Base-by-base conservation (phyloP, 37 sponge, comb jelly and placozoan genomes). In the Theonella swinhoei region DNA sequence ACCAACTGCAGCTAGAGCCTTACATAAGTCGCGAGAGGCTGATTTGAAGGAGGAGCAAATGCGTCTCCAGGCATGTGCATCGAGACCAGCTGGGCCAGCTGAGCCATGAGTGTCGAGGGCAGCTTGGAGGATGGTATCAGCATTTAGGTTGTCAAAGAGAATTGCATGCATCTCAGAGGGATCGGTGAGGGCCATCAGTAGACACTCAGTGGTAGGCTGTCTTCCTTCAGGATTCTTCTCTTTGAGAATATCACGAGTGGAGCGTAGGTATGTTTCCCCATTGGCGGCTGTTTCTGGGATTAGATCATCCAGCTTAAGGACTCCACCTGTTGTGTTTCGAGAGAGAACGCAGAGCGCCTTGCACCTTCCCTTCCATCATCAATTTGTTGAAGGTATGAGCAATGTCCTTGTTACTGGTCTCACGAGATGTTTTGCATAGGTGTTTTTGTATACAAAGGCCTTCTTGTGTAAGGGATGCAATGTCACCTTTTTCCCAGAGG, bases 401-500 rank as follows among this genome's bases (percentile, higher is more conserved):
- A 47, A 66, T 3, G 19, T 22, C 25, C 1, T 70, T 58, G 60
- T 59, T 33, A n/a, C n/a, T n/a, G n/a, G n/a, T 5, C 24, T 24
- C 36, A 9, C 9, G 54, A 5, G n/a, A n/a, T n/a, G 8, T 11
- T 28, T 20, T 36, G 5, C 5, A 3, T 19, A 42, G 82, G 17
- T 26, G 67, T 1, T 65, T 65, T 37, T 82, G 83, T 34, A 82
- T 82, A 42, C 64, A 35, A 1, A n/a, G 19, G 19, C 83, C 64
- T 39, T 82, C 83, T 9, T 58, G 26, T 24, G 62, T 11, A 3
- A 82, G 36, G 40, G 39, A 40, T 14, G 35, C 17, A 42, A 80
- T 23, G 59, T 80, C 71, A 68, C 81, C 81, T 32, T 31, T 23
- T 72, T 31, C 33, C 83, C 83, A 82, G 19, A 82, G 83, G 31